Base-by-base conservation (phyloP, 2,888 invertebrate genomes). In the Abscondita cerata region DNA sequence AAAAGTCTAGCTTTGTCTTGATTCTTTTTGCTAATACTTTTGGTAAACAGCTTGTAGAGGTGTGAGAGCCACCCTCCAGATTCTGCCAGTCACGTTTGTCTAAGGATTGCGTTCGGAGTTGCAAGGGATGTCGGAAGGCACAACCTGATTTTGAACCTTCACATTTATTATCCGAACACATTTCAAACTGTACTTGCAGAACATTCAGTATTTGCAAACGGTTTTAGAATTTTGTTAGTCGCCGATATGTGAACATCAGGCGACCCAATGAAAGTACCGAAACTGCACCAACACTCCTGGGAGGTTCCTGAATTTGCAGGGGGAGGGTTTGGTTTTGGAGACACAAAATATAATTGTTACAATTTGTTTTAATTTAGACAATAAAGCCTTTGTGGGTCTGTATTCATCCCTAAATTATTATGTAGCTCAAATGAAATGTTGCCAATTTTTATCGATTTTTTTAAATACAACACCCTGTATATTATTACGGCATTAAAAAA, bases 291-390 rank as follows among this genome's bases (percentile, higher is more conserved):
- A 73, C 96, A 96, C 78, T 96, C 96, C 77, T 96, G 95, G 95
- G 95, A 95, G 79, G 89, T 96, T 74, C 96, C 96, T 93, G 63
- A 96, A 96, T 80, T 90, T 94, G 68, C 95, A 95, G 68, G 95
- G 95, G 75, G 93, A 93, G 75, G 90, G 94, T 6, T 89, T 92
- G 73, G 91, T 96, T 0, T 91, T 92, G 20, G 96, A 96, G 0
- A 93, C 94, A 18, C 93, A 94, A 69, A 85, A 89, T 11, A 95
- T 81, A 96, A 96, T 79, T 86, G 96, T 66, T 96, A 96, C 75
- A 89, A 91, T n/a, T n/a, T n/a, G n/a, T n/a, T n/a, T n/a, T n/a
- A n/a, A n/a, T n/a, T n/a, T n/a, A n/a, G n/a, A n/a, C n/a, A n/a
- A n/a, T n/a, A n/a, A n/a, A n/a, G n/a, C n/a, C n/a, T n/a, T n/a